Percentiles rank a stretch among this genome's conserved stretches.
Evolutionary conservation across 1,140 invertebrate species (phyloP).

Genomic region (Diplogasteroides magnus): DNA sequence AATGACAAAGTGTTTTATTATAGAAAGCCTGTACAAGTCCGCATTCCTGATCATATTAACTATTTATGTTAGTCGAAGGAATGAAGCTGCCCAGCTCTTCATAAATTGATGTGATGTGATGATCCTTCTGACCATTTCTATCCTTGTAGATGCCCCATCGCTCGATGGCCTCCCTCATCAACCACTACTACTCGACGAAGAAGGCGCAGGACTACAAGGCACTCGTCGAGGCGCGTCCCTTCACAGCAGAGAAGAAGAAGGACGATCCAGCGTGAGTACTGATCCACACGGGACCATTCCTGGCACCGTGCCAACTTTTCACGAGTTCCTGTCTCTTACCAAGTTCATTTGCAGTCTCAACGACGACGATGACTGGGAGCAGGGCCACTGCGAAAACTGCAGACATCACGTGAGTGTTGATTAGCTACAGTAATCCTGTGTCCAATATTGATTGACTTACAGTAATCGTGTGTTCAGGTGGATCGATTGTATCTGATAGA

Average conservation of each 20-base stretch:
- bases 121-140: neutral
- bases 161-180: neutral
- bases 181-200: neutral
- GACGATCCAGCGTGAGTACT: neutral
- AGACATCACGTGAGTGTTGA: too few species aligned
- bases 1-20: too few species aligned
- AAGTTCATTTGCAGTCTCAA: neutral
- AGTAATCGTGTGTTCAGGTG: too few species aligned
- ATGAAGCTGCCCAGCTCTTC: too few species aligned
- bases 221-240: neutral
- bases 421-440: neutral
- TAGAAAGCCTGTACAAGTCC: too few species aligned
- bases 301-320: neutral
- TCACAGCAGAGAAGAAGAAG: too few species aligned
- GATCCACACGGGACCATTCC: too few species aligned
- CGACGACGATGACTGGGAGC: neutral
- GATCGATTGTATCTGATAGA: neutral
- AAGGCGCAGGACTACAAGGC: neutral
- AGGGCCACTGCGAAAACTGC: too few species aligned
- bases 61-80: too few species aligned
- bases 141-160: neutral
- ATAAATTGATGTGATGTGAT: too few species aligned
- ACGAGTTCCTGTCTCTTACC: neutral
- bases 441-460: neutral
- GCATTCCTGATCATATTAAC: too few species aligned